Evolutionary conservation across 2,113 vertebrate species (phyloP).

Genomic region (Chionis minor): DNA sequence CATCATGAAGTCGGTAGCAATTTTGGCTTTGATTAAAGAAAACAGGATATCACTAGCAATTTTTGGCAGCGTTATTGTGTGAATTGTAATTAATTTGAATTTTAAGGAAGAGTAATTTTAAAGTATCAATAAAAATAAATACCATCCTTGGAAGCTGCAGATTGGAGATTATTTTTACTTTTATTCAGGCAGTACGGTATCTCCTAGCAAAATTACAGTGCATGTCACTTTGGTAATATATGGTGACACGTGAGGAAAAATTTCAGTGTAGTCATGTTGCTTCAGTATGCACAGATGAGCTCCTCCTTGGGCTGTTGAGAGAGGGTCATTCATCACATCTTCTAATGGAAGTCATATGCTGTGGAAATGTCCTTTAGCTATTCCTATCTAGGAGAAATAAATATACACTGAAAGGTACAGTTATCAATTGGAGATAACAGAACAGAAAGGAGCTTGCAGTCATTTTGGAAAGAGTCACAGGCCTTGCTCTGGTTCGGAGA

Average conservation of each 20-base stretch:
- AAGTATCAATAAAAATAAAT: neutral
- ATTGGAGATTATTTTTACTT: neutral
- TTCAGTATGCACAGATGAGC: slow-evolving; percentile 23
- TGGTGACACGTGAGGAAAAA: slow-evolving; percentile 16
- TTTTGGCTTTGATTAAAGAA: neutral
- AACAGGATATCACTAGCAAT: neutral
- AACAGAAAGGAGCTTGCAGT: slow-evolving; percentile 36
- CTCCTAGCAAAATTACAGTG: neutral
- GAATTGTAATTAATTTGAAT: neutral
- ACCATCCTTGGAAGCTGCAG: neutral
- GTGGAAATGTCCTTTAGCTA: slow-evolving; percentile 6
- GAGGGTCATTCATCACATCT: slow-evolving; percentile 45
- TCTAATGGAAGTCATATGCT: slow-evolving; percentile 58
- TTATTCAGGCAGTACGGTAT: neutral
- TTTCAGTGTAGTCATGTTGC: neutral
- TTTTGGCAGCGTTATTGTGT: neutral
- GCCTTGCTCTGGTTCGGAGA: neutral
- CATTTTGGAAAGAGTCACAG: neutral
- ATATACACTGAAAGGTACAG: slow-evolving; percentile 14
- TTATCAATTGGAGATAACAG: slow-evolving; percentile 39
- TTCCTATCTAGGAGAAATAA: slow-evolving; percentile 36
- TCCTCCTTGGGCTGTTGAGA: slow-evolving; percentile 35
- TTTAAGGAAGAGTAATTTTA: neutral
- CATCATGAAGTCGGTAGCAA: neutral
- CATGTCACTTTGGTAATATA: neutral